Conservation (phyloP, 1,140 invertebrate species). For the Venustaconcha ellipsiformis region DNA sequence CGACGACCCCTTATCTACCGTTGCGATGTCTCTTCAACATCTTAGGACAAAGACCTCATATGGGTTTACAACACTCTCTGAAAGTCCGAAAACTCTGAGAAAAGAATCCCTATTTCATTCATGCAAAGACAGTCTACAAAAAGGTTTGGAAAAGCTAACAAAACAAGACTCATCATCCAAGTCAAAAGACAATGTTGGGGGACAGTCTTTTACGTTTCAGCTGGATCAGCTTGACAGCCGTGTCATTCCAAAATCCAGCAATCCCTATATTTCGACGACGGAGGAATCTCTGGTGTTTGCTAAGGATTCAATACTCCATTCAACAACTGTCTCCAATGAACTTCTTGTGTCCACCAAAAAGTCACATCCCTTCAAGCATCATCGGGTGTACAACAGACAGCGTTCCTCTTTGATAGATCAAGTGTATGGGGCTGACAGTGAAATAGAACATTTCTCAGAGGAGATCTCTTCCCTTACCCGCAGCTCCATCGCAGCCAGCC, state of each 20-base stretch:
- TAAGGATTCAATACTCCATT: not conserved
- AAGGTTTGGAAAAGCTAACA: not conserved
- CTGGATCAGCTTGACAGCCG: not conserved
- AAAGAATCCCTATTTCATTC: conserved; percentile 54
- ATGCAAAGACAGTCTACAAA: conserved; percentile 21
- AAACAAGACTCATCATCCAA: conserved; percentile 2
- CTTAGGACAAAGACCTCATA: conserved; percentile 46
- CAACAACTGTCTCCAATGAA: conserved; percentile 10
- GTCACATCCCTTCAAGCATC: conserved; percentile 19
- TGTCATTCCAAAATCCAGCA: conserved; percentile 5
- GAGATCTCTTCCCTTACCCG: conserved; percentile 5
- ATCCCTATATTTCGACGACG: conserved; percentile 5
- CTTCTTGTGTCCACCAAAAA: conserved; percentile 1
- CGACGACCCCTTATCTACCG: conserved; percentile 46
- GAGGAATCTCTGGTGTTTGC: not conserved
- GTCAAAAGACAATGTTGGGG: not conserved
- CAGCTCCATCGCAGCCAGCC: conserved; percentile 7
- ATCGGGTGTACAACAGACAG: conserved; percentile 49
- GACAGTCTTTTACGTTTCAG: not conserved
- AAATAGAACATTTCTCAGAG: conserved; percentile 9
- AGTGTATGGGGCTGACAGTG: conserved; percentile 8
- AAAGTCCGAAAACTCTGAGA: conserved; percentile 52
- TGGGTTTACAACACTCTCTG: conserved; percentile 51
- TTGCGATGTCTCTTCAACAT: conserved; percentile 49
- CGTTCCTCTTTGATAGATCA: conserved; percentile 50